Evolutionary conservation across 2,113 vertebrate genomes (phyloP), one percentile per base, ranked within the genome.

Genomic region (Gnathonemus echidnorhynchus): DNA sequence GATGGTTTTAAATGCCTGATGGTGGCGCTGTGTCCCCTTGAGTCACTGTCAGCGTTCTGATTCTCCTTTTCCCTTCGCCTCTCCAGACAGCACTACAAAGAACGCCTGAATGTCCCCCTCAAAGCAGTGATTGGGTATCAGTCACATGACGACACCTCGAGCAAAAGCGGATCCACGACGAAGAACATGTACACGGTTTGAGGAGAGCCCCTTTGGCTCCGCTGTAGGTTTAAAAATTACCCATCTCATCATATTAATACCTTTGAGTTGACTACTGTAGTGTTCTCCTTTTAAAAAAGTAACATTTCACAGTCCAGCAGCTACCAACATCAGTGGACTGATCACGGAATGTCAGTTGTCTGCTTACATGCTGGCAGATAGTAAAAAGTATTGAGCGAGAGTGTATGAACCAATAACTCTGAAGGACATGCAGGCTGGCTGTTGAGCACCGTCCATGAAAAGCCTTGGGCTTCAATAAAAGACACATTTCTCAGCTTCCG

Each of bases 91-190:
- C 93, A 93, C 89, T 96, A 96, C 94, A 97, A 96, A 94, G 96
- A 97, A 50, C 96, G 95, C 35, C 94, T 97, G 93, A 96, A 77
- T 92, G 58, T 97, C 86, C 94, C 95, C 90, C 90, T 50, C 90
- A 97, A 96, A 95, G 94, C 92, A 90, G 88, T 96, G 89, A 93
- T 97, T 15, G 95, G 96, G 92, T 97, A 97, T 94, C 96, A 97
- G 94, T 97, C 96, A 91, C 96, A 97, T 1, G 96, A 97, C 48
- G 96, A 97, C 95, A 97, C 96, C 62, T 97, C 96, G 94, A 97
- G 96, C 95, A 97, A 97, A 95, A 97, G 96, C 35, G 96, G 96
- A 88, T 97, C 96, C 92, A 97, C 96, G 90, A 97, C 96, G 94
- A 97, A 97, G 94, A 97, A 96, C 93, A 95, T 97, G 94, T 97